Conservation (phyloP, 1,140 invertebrate species). For the Himalopsyche phryganea region DNA sequence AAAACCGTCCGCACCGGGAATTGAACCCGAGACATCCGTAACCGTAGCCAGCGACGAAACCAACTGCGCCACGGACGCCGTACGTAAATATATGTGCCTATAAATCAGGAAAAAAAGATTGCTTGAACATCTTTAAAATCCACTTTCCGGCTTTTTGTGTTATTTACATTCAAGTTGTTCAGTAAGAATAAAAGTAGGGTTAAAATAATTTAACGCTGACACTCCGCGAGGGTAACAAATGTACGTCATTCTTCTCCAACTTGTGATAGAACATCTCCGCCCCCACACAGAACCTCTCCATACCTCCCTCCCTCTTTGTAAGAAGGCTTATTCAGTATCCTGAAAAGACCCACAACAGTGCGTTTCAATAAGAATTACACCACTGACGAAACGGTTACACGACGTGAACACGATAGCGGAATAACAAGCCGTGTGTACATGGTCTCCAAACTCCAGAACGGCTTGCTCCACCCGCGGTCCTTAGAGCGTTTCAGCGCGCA, state of each 20-base stretch:
- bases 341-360: slow-evolving; percentile 29
- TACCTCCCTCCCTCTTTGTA: slow-evolving; percentile 7
- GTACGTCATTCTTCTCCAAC: slow-evolving; percentile 20
- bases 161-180: too few species aligned
- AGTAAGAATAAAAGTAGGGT: too few species aligned
- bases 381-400: slow-evolving; percentile 25
- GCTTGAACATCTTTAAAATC: too few species aligned
- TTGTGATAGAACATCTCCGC: too few species aligned
- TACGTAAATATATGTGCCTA: too few species aligned
- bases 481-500: slow-evolving; percentile 5
- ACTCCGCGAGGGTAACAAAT: slow-evolving; percentile 32
- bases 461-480: slow-evolving; percentile 14
- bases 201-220: neutral
- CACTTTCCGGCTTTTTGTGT: too few species aligned
- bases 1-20: too few species aligned
- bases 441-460: slow-evolving; percentile 12
- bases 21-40: too few species aligned
- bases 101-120: too few species aligned
- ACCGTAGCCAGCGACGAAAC: too few species aligned
- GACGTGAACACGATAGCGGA: slow-evolving; percentile 20
- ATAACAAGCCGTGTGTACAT: slow-evolving; percentile 16
- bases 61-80: too few species aligned
- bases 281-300: neutral
- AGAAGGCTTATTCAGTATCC: slow-evolving; percentile 32
- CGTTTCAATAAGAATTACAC: slow-evolving; percentile 31